Base-by-base conservation (phyloP, 2,797 vertebrate species). In the Eupleurogrammus muticus region DNA sequence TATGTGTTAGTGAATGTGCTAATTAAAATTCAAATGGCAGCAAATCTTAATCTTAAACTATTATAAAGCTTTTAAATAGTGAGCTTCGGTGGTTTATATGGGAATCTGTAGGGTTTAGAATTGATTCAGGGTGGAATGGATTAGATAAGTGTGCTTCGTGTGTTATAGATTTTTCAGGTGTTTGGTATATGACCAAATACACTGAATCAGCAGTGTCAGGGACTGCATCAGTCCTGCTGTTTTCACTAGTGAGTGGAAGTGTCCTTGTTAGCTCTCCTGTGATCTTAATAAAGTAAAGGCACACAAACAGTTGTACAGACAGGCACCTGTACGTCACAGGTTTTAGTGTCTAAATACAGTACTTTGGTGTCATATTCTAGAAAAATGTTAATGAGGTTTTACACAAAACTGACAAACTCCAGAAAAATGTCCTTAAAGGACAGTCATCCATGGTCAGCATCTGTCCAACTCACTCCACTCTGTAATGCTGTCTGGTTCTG, bases 401-500 rank as follows among this genome's bases (percentile, higher is more conserved):
- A 42, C 50, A 66, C 59, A 66, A 44, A 81, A 34, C 52, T 77
- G 71, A 57, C 46, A 66, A 60, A 70, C 54, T 79, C 59, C n/a
- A 64, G 60, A 54, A 77, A 83, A 83, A 65, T 80, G n/a, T 66
- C 75, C 32, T 28, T 67, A 2, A 57, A 70, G 75, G 23, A 35
- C 62, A n/a, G 58, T 80, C 10, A 28, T 77, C 74, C 73, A 32
- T 14, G 79, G 75, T 83, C 87, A 87, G 81, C 87, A 68, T 61
- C 80, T 85, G 78, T 80, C 82, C 79, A 82, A 12, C 74, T 42
- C 53, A 71, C 55, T 66, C 77, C 73, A 40, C 28, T 47, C 69
- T 57, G 64, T 75, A 44, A 8, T 7, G 42, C 66, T 75, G 67
- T 70, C 69, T 79, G 67, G 8, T n/a, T 3, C 24, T 28, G 40